Base-by-base conservation (phyloP, 2,888 invertebrate genomes). In the Reticulitermes lucifugus region DNA sequence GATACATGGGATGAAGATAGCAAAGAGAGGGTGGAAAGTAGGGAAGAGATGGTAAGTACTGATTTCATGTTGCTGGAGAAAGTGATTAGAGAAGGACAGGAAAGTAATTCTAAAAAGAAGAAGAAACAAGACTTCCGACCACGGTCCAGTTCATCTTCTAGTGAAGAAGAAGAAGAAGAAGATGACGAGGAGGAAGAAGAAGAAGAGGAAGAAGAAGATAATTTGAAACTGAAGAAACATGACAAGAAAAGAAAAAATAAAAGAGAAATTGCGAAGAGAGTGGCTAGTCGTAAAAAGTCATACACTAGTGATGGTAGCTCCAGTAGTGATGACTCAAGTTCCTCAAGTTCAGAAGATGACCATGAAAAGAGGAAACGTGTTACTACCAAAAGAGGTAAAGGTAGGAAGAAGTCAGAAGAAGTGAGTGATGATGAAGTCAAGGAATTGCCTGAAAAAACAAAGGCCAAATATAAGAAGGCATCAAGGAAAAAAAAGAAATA, bases 401-500 rank as follows among this genome's bases (percentile, higher is more conserved):
- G 9, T 29, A 85, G 65, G 41, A 82, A 55, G n/a, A 84, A 73
- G 25, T 46, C 59, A 55, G 75, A 73, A 22, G 85, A 85, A 65
- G 12, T 29, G 70, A 82, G 21, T 82, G 84, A 81, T 35, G 59
- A 29, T 51, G 51, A 79, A 70, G 59, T 18, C 46, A 41, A n/a
- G 29, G 79, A 84, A 60, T 22, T 70, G 60, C 77, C 71, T 60
- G 83, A 86, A 51, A 85, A 79, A 46, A 35, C 29, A 59, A 51
- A 77, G 59, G 21, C 77, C 10, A 25, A 81, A 60, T 22, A 81
- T 80, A 83, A 84, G 82, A 87, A 80, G 59, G 55, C 43, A 81
- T 86, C 77, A 84, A 85, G 85, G 84, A 87, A 84, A 59, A 84
- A 83, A 80, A 70, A 84, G 79, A 81, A 85, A 65, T 77, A 86